Evolutionary conservation across 2,888 invertebrate species (phyloP).

Genomic region (Mechanitis messenoides): DNA sequence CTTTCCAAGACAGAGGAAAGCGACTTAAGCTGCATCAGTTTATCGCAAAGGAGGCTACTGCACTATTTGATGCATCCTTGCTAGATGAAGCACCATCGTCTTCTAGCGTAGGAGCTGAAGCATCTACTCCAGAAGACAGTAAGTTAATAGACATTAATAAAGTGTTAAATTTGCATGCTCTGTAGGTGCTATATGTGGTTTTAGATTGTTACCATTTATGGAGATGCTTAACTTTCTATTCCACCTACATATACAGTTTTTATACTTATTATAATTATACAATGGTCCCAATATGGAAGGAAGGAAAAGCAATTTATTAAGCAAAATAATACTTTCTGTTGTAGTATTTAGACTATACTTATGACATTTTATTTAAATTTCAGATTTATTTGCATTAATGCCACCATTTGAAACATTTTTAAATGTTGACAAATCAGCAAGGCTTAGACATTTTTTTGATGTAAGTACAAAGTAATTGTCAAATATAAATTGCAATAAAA

Average conservation of each 20-base stretch:
- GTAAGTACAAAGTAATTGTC: slow-evolving; percentile 66
- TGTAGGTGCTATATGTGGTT: neutral
- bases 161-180: neutral
- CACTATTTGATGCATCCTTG: slow-evolving; percentile 80
- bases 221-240: slow-evolving; percentile 11
- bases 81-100: slow-evolving; percentile 68
- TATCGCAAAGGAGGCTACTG: slow-evolving; percentile 88
- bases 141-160: slow-evolving; percentile 35
- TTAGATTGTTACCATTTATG: slow-evolving; percentile 6
- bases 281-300: too few species aligned
- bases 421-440: slow-evolving; percentile 85
- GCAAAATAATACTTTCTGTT: neutral
- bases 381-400: slow-evolving; percentile 87
- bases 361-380: slow-evolving; percentile 39
- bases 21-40: slow-evolving; percentile 90
- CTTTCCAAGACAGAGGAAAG: slow-evolving; percentile 90
- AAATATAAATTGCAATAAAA: slow-evolving; percentile 6
- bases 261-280: neutral
- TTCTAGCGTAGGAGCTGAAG: slow-evolving; percentile 72
- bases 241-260: slow-evolving; percentile 9
- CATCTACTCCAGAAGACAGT: slow-evolving; percentile 75
- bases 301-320: neutral
- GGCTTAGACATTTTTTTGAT: slow-evolving; percentile 88
- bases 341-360: slow-evolving; percentile 1
- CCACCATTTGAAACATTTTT: slow-evolving; percentile 92